phyloP scores from a whole-genome alignment of 1,140 invertebrate genomes.

The Euwallacea fornicatus region DNA sequence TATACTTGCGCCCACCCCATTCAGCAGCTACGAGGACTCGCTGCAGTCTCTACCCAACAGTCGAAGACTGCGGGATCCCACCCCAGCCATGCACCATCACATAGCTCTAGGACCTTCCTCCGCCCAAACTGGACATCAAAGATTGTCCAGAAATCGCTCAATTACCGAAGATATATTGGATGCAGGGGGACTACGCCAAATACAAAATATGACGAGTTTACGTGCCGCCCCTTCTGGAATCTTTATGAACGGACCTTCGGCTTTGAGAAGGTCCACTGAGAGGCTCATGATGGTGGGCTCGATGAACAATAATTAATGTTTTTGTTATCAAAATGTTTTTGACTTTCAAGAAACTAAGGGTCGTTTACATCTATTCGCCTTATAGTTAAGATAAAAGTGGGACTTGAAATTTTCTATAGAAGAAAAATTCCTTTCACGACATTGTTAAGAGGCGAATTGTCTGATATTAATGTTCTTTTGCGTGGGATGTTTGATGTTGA shows the following conservation, averaged over 20 bases:
- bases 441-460: too few relatives aligned
- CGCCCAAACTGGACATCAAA: conserved; percentile 16
- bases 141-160: conserved; percentile 43
- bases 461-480: too few relatives aligned
- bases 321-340: too few relatives aligned
- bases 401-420: too few relatives aligned
- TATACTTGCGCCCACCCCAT: neutral
- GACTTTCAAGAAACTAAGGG: too few relatives aligned
- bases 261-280: conserved; percentile 41
- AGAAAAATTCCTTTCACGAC: too few relatives aligned
- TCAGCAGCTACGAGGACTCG: conserved; percentile 44
- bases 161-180: conserved; percentile 43
- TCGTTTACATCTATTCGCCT: too few relatives aligned
- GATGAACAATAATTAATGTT: neutral
- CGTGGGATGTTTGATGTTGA: too few relatives aligned
- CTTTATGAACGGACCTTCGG: conserved; percentile 40
- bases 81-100: conserved; percentile 34
- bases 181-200: conserved; percentile 35
- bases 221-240: conserved; percentile 35
- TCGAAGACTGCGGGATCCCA: conserved; percentile 29
- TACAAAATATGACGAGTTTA: conserved; percentile 34
- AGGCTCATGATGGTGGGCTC: conserved; percentile 38
- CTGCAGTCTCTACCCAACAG: conserved; percentile 41
- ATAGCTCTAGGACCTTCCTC: conserved; percentile 27
- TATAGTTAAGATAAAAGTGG: too few relatives aligned